Evolutionary conservation across 2,113 vertebrate genomes (phyloP).

Genomic region (Bubo bubo): DNA sequence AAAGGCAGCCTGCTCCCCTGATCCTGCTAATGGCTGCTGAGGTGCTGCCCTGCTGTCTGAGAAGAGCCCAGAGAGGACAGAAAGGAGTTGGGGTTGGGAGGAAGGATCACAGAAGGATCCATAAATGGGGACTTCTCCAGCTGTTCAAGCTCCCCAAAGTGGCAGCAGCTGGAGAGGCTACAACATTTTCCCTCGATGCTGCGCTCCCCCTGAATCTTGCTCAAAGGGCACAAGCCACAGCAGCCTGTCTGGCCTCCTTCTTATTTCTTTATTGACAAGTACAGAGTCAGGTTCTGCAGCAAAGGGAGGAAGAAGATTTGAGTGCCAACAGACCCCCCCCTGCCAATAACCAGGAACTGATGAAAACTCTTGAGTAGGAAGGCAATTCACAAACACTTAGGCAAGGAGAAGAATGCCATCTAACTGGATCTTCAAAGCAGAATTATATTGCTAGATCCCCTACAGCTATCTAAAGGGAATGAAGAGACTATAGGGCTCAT

Average conservation of each 20-base stretch:
- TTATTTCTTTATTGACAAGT: background rate
- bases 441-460: background rate
- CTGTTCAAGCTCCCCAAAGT: background rate
- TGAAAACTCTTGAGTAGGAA: background rate
- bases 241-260: background rate
- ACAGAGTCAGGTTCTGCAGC: background rate
- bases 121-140: background rate
- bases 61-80: background rate
- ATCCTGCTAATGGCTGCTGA: background rate
- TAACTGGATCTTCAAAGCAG: slow-evolving; percentile 48
- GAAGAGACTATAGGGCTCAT: background rate
- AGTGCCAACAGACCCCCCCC: background rate
- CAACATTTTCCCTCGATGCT: background rate
- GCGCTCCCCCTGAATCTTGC: background rate
- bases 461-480: background rate
- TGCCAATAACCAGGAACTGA: background rate
- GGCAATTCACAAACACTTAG: background rate
- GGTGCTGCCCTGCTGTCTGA: background rate
- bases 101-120: background rate
- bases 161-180: background rate
- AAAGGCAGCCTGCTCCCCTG: background rate
- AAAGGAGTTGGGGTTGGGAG: background rate
- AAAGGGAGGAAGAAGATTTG: background rate
- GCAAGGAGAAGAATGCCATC: slow-evolving; percentile 35
- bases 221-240: background rate